Evolutionary conservation across 1,140 invertebrate species (phyloP), one percentile per base, ranked within the genome.

Genomic region (Zaprionus lachaisei): DNA sequence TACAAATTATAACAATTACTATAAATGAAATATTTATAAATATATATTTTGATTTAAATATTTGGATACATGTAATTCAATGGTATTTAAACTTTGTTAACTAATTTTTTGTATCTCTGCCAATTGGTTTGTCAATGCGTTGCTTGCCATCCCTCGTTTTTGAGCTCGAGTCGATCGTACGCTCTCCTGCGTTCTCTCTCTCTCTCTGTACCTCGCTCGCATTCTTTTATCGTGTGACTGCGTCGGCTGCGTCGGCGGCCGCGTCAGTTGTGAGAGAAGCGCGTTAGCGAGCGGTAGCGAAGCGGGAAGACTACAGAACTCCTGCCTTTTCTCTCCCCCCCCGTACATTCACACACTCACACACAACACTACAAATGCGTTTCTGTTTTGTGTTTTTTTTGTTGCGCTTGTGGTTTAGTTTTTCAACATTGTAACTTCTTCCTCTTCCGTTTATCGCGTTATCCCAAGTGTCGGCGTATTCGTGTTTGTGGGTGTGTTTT

Each of bases 221-320:
- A 41, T 56, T 66, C 26, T 49, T 72, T 77, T 64, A 67, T 73
- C 74, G 49, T 72, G 38, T n/a, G 41, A 55, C 66, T 70, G 24
- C 71, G 51, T 70, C 24, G 72, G 26, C 66, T 64, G 70, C 75
- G 69, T 67, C 74, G 70, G 69, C 62, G 72, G 41, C 31, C 41
- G 69, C 74, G 67, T 77, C 75, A 77, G 71, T 77, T 77, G 75
- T 63, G 51, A 61, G 71, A 77, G 66, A 74, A 72, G 51, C 71
- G 71, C 71, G 75, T 73, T 44, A 73, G 64, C 44, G 75, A 68
- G 51, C 62, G 64, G 75, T 49, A 68, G 57, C 47, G 55, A 76
- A 76, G 69, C 73, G 73, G 73, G 61, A 76, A 75, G 60, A 71
- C 57, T 38, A 62, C 63, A 68, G 26, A 68, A 58, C 65, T 55